Conservation (phyloP, 2,797 vertebrate genomes). For the Poecilia gillii region DNA sequence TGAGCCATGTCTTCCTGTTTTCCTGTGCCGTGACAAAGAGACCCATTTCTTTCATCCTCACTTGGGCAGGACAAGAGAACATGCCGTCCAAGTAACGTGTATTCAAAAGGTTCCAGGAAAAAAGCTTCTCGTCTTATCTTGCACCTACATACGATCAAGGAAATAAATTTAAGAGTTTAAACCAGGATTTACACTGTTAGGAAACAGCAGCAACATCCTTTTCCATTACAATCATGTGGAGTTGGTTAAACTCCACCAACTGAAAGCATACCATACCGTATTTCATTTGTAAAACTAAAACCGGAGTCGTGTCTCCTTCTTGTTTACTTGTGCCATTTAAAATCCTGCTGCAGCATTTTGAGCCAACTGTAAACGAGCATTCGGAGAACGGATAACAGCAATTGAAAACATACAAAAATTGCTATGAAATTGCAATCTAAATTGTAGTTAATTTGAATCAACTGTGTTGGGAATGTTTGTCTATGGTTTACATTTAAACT, state of each 20-base stretch:
- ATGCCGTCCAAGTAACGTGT: background rate
- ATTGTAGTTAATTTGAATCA: background rate
- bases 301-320: background rate
- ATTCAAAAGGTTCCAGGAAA: background rate
- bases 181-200: background rate
- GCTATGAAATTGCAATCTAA: background rate
- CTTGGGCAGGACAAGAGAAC: background rate
- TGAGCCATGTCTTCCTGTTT: background rate
- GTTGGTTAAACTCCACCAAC: background rate
- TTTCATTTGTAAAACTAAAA: background rate
- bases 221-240: background rate
- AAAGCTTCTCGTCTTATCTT: background rate
- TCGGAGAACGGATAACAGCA: background rate
- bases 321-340: background rate
- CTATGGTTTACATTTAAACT: background rate
- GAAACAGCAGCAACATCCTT: background rate
- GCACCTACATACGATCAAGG: background rate
- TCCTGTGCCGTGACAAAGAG: background rate
- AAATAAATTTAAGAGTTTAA: background rate
- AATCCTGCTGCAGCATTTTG: background rate
- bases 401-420: background rate
- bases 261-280: background rate
- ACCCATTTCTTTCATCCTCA: background rate
- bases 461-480: background rate
- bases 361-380: background rate